A percentile compares a stretch with the other conserved stretches of the same genome.
Conservation (phyloP, 2,113 vertebrate species). For the Ameiurus melas region DNA sequence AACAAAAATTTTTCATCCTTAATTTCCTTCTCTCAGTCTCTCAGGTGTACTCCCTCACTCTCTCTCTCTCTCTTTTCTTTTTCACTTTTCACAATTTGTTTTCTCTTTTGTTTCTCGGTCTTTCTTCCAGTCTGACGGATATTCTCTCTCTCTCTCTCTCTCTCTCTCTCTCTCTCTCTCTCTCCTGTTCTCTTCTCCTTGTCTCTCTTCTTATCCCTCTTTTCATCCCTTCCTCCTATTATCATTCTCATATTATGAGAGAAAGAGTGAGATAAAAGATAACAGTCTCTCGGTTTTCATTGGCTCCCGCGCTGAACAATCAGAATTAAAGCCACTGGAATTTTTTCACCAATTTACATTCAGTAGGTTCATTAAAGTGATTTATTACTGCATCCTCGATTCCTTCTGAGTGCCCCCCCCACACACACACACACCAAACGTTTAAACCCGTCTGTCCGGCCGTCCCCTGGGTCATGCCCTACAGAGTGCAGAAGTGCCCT, state of each 20-base stretch:
- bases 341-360: neutral
- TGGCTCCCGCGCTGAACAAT: neutral
- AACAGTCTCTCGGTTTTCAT: neutral
- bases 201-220: neutral
- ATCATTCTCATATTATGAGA: neutral
- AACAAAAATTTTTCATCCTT: neutral
- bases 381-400: neutral
- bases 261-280: neutral
- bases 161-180: neutral
- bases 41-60: neutral
- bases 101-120: neutral
- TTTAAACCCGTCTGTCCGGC: neutral
- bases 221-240: neutral
- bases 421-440: neutral
- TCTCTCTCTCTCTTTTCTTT: neutral
- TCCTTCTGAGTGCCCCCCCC: neutral
- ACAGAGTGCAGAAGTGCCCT: neutral
- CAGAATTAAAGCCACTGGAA: neutral
- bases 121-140: no score
- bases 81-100: neutral
- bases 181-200: neutral
- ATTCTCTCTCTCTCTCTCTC: neutral
- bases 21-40: neutral
- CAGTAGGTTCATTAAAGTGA: constrained; percentile 17
- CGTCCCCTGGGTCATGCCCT: neutral